phyloP scores from a whole-genome alignment of 2,797 vertebrate genomes.

The Anableps anableps region DNA sequence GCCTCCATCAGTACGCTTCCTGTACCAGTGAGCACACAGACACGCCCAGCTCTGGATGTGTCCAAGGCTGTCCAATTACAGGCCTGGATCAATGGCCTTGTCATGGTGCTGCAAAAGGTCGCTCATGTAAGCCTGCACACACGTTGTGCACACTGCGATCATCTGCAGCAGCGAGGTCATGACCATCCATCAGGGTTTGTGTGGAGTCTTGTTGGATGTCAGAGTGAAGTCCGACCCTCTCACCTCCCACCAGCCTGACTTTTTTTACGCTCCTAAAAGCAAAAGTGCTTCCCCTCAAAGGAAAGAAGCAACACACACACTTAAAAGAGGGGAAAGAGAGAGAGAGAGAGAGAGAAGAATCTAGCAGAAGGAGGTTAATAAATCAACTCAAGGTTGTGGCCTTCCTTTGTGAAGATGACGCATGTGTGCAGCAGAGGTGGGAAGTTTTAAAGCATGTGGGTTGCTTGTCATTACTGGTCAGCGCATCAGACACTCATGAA shows the following conservation, averaged over 20 bases:
- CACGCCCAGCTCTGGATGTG: conserved; percentile 24
- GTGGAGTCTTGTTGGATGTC: conserved; percentile 53
- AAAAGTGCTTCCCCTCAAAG: conserved; percentile 29
- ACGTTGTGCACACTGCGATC: conserved; percentile 14
- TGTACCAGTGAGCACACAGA: conserved; percentile 21
- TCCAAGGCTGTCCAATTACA: conserved; percentile 63
- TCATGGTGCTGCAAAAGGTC: conserved; percentile 56
- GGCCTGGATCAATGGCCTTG: conserved; percentile 68
- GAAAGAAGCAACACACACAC: conserved; percentile 19
- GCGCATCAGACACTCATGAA: conserved; percentile 10
- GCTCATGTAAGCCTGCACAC: conserved; percentile 25
- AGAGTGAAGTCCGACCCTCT: conserved; percentile 41
- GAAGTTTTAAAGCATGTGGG: conserved; percentile 46
- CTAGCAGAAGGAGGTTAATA: conserved; percentile 47
- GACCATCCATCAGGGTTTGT: conserved; percentile 58
- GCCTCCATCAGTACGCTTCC: conserved; percentile 17
- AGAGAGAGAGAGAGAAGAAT: conserved; percentile 20
- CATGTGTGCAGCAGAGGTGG: conserved; percentile 44
- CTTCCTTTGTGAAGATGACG: conserved; percentile 41
- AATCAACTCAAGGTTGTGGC: conserved; percentile 65
- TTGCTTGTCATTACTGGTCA: conserved; percentile 35
- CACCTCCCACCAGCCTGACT: conserved; percentile 24
- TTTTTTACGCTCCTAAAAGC: conserved; percentile 32
- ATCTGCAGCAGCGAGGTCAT: conserved; percentile 49
- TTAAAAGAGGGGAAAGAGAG: not conserved